Evolutionary conservation across 2,888 invertebrate genomes (phyloP).

Genomic region (Petrolisthes cinctipes): DNA sequence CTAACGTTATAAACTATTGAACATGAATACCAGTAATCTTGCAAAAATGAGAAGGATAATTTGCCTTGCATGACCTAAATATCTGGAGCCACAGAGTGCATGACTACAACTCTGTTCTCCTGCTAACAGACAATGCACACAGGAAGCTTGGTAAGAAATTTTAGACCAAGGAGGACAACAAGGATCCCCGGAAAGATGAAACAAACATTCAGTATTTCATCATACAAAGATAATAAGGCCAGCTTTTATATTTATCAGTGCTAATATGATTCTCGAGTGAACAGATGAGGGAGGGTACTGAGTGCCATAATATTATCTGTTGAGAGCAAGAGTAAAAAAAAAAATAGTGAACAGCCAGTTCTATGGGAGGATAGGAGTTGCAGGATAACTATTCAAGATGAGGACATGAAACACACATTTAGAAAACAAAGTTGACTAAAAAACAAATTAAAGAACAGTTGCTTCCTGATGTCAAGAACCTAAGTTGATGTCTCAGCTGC

Average conservation of each 20-base stretch:
- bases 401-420: neutral
- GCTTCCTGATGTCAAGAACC: neutral
- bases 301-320: neutral
- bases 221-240: neutral
- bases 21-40: conserved; percentile 9
- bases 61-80: conserved; percentile 6
- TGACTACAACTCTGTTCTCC: neutral
- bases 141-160: neutral
- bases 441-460: neutral
- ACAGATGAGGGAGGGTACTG: neutral
- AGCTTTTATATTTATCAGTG: neutral
- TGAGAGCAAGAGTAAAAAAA: conserved; percentile 6
- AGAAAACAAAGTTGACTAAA: neutral
- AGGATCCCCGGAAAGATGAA: neutral
- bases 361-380: conserved; percentile 30
- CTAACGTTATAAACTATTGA: neutral
- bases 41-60: neutral
- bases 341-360: conserved; percentile 30
- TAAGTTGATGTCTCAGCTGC: neutral
- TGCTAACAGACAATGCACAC: conserved; percentile 12
- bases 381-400: conserved; percentile 23
- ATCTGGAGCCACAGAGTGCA: neutral
- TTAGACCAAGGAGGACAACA: conserved; percentile 1
- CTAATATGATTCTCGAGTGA: conserved; percentile 9
- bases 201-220: neutral